Base-by-base conservation (phyloP, 2,113 vertebrate species). In the Odocoileus hemionus region DNA sequence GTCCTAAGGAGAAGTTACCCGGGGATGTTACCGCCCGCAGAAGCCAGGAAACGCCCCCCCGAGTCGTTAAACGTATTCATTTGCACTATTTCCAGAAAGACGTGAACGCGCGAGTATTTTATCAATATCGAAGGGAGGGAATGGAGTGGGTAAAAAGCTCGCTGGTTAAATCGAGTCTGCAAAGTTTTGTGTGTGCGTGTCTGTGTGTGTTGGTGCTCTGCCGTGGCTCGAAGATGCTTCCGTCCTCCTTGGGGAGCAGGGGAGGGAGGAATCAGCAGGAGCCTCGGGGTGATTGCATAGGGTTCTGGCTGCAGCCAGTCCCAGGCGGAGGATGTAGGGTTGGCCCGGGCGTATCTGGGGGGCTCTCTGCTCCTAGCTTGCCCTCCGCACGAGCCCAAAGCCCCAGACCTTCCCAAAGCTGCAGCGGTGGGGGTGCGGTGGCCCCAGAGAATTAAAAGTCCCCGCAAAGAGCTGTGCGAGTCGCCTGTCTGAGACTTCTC, bases 11-110 rank as follows among this genome's bases (percentile, higher is more conserved):
- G 50, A 80, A 91, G 98, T 97, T 86, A 85, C 89, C 76, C 33
- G 19, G 60, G 84, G 80, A 98, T 97, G 98, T 98, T 92, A 87
- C 70, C 98, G 86, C 55, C 57, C 36, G 2, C 52, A 0, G 50
- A 47, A 54, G 70, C 54, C 94, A 84, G 6, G 96, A 47, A 58
- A 1, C 0, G 16, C 60, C 55, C 13, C 54, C 39, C 57, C 60
- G 0, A 33, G 70, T 39, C n/a, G 3, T 64, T 55, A 89, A 74
- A 60, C 7, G 54, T 86, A 64, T 93, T 97, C 92, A 90, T 96
- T 92, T 86, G 90, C 95, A 89, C 47, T 79, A 54, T 96, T 90
- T 88, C n/a, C 90, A 88, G 89, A 86, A 92, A 86, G 89, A 80
- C 14, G 39, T 0, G 23, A 57, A 78, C 47, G 13, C 7, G 52